Base-by-base conservation (phyloP, 2,113 vertebrate species). In the Epinephelus moara region DNA sequence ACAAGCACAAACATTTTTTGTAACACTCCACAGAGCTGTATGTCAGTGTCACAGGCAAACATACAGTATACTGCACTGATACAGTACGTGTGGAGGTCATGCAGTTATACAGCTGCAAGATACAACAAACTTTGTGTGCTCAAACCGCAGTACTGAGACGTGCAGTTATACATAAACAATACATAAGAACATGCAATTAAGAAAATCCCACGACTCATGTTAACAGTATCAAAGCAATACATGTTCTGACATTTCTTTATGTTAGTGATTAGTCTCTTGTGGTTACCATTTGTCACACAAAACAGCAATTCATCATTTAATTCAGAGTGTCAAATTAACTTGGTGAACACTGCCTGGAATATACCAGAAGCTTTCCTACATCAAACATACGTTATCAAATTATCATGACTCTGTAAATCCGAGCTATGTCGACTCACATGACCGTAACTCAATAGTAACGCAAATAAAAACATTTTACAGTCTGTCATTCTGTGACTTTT, bases 1-100 rank as follows among this genome's bases (percentile, higher is more conserved):
- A 88, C 66, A 62, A 23, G 64, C 80, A 89, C 78, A 61, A 42
- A 90, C 73, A 90, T 83, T 76, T 33, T 57, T 82, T 75, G 19
- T 50, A 67, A 50, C 62, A 42, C 60, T 70, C 71, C 49, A 73
- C 42, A 13, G 27, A 42, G 64, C 37, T 37, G 64, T 67, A 61
- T n/a, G 80, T 68, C 76, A 21, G 61, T 17, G 25, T 70, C 68
- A 27, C 62, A 52, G 52, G 69, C 78, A 75, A 66, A 75, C 75
- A 18, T 15, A 42, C 59, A 45, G 42, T 15, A 13, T 6, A 6
- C 53, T 70, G 55, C 23, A 18, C 53, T 6, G 37, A 49, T 10
- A 27, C 40, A 1, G 59, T 61, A 14, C 9, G 56, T 40, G 37
- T 75, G 50, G 37, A 73, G 50, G 37, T 73, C 67, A 52, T 64